These are phyloP conservation scores for Myodes glareolus DNA, from an alignment of 2,113 vertebrate species.

Conservation along the genomic window DNA sequence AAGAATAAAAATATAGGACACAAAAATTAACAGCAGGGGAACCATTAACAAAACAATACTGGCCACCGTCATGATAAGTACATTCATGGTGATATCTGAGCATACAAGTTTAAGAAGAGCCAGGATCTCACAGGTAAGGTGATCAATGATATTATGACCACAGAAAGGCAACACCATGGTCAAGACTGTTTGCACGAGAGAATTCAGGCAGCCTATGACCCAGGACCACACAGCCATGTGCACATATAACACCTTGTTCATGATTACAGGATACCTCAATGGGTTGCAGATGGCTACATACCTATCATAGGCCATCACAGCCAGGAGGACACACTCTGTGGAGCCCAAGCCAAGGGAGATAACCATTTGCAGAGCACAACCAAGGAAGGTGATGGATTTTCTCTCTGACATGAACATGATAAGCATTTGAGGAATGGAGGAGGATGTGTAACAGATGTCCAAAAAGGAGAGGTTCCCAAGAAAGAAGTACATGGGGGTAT, in stretches of 20 bases:
- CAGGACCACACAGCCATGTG: constrained; percentile 65
- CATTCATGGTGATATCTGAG: constrained; percentile 59
- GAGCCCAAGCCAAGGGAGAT: constrained; percentile 65
- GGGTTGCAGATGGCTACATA: constrained; percentile 71
- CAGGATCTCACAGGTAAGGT: constrained; percentile 71
- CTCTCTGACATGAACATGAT: constrained; percentile 22
- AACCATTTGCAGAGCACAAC: constrained; percentile 70
- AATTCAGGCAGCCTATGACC: constrained; percentile 22
- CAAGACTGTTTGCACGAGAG: constrained; percentile 49
- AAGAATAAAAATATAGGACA: constrained; percentile 71
- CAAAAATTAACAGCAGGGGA: constrained; percentile 64
- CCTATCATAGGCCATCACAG: constrained; percentile 72
- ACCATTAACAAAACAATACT: constrained; percentile 36
- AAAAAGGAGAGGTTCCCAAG: constrained; percentile 75
- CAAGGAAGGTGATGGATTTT: constrained; percentile 64
- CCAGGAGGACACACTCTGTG: constrained; percentile 60
- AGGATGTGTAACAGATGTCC: constrained; percentile 73
- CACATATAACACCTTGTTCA: constrained; percentile 50
- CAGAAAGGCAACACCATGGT: constrained; percentile 69
- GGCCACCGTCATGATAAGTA: constrained; percentile 55
- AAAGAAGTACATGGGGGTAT: constrained; percentile 76
- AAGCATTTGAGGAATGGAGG: constrained; percentile 48
- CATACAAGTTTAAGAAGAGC: constrained; percentile 65
- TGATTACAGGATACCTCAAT: constrained; percentile 63
- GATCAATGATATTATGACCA: constrained; percentile 66